Base-by-base conservation (phyloP, 1,140 invertebrate species). In the Zelostemma sp. region DNA sequence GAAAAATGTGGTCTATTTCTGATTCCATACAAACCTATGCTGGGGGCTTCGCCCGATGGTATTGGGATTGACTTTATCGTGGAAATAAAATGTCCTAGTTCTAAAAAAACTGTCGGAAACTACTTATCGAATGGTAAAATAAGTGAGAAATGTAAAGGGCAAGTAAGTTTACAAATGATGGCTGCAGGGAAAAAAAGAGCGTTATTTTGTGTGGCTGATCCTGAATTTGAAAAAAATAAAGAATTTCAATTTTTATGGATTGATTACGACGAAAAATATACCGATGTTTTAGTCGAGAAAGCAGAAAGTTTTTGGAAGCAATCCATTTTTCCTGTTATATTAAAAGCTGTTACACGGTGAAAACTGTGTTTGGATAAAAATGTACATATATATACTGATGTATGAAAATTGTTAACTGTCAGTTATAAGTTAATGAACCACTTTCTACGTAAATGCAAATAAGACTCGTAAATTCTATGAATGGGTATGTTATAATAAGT, bases 1-100 rank as follows among this genome's bases (percentile, higher is more conserved):
- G 48, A 61, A 45, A 25, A 43, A 40, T 47, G 61, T 28, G 78
- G 75, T 3, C 31, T 82, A 14, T 11, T 68, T 45, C 51, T 81
- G 8, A 14, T 11, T 2, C 16, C 51, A 11, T 14, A 31, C n/a
- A 56, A 61, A 51, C 75, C 75, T 31, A 49, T 77, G n/a, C 67
- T 82, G 31, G 75, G 76, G 28, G 80, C 79, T 19, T 81, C 79
- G 11, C 79, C 81, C 12, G 80, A 82, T 75, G 82, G 59, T 8
- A 57, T 79, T 9, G 40, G 43, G 11, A 47, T 68, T 15, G 59
- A 74, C 17, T 75, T 51, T 57, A 46, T 78, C 1, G 47, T 83
- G 3, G 77, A 79, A 76, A 48, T 83, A 1, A 83, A 82, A 73
- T 81, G 75, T 54, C 76, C 79, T 9, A 47, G 45, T 4, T 74